Percentiles rank a stretch among this genome's conserved stretches.
Evolutionary conservation across 2,797 vertebrate genomes (phyloP).

Genomic region (Coendou prehensilis): DNA sequence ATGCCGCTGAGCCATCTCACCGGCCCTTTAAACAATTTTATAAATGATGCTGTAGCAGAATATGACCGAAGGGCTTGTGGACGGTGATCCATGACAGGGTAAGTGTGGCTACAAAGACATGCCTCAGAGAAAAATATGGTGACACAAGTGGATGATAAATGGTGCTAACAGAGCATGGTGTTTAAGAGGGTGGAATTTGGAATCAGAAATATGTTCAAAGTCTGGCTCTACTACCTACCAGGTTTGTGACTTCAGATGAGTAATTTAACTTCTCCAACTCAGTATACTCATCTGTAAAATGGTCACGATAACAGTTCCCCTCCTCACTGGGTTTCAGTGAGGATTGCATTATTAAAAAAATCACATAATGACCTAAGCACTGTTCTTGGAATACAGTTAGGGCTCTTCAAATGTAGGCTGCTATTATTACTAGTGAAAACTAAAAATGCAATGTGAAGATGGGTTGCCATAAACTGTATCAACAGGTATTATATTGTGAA

Average conservation of each 20-base stretch:
- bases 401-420: neutral
- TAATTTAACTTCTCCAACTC: slow-evolving; percentile 27
- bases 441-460: neutral
- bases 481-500: neutral
- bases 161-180: neutral
- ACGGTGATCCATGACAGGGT: neutral
- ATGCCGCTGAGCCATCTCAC: no score
- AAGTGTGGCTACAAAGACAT: neutral
- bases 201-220: slow-evolving; percentile 15
- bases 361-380: neutral
- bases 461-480: neutral
- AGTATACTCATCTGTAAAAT: slow-evolving; percentile 45
- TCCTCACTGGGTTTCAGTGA: neutral
- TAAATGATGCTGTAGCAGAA: neutral
- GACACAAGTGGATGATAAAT: neutral
- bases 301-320: neutral
- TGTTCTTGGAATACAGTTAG: neutral
- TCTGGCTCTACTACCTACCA: neutral
- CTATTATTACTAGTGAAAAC: slow-evolving; percentile 21
- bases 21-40: neutral
- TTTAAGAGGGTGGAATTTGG: neutral
- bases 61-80: neutral
- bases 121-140: neutral
- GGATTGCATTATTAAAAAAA: neutral
- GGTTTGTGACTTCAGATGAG: neutral